Conservation (phyloP, 2,113 vertebrate genomes). For the Drymodes brunneopygia region DNA sequence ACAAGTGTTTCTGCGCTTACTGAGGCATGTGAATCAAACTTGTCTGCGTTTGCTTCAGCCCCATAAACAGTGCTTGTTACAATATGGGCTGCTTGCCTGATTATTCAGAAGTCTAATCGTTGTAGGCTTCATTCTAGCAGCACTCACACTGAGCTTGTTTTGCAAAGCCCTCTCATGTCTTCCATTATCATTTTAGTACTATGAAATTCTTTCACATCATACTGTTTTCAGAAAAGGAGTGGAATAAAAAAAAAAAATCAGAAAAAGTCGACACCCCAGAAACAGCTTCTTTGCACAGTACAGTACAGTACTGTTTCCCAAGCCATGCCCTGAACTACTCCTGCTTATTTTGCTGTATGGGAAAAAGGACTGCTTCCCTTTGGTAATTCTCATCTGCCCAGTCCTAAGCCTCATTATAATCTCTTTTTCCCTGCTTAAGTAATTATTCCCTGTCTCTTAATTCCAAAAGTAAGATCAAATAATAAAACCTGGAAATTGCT, state of each 20-base stretch:
- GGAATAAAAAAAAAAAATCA: too few species aligned
- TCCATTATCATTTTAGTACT: background rate
- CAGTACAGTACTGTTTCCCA: slow-evolving; percentile 3
- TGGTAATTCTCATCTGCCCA: background rate
- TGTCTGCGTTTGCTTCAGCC: slow-evolving; percentile 27
- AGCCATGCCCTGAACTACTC: background rate
- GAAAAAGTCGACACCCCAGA: background rate
- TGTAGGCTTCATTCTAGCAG: background rate
- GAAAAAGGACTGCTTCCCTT: background rate
- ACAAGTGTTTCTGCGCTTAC: slow-evolving; percentile 40
- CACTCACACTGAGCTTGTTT: background rate
- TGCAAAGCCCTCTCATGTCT: background rate
- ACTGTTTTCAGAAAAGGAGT: background rate
- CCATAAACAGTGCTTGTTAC: slow-evolving; percentile 25
- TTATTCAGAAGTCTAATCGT: slow-evolving; percentile 8
- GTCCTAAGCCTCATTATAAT: background rate
- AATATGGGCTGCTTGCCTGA: background rate
- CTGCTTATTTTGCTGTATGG: background rate
- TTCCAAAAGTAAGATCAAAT: background rate
- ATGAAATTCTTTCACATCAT: slow-evolving; percentile 1
- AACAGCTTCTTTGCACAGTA: background rate
- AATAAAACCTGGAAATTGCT: slow-evolving; percentile 13
- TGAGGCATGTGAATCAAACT: slow-evolving; percentile 49
- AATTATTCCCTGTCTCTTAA: background rate
- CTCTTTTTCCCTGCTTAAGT: background rate